Conservation (phyloP, 2,888 invertebrate species). For the Galeruca laticollis region DNA sequence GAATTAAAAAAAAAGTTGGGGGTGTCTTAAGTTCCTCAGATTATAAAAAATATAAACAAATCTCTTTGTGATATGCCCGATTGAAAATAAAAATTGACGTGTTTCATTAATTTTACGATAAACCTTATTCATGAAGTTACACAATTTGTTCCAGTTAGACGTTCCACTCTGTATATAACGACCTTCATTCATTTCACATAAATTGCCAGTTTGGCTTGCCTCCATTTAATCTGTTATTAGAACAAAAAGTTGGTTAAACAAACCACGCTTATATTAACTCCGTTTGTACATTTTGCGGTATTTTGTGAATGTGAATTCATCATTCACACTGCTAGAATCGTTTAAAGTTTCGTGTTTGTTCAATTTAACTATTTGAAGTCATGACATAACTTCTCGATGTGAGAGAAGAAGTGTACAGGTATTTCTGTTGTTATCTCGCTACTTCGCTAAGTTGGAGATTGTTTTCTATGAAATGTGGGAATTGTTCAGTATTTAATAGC, state of each 20-base stretch:
- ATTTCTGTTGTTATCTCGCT: conserved; percentile 14
- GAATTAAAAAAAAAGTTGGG: too few relatives aligned
- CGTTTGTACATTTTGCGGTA: not conserved
- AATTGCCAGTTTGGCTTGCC: too few relatives aligned
- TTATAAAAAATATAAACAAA: too few relatives aligned
- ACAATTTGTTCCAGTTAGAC: too few relatives aligned
- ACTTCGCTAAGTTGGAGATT: conserved; percentile 8
- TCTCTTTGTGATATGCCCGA: too few relatives aligned
- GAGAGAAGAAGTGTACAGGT: conserved; percentile 18
- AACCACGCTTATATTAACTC: not conserved
- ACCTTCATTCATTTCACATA: too few relatives aligned
- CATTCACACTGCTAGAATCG: not conserved
- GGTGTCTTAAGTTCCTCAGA: too few relatives aligned
- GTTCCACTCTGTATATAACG: too few relatives aligned
- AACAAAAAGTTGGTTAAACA: not conserved
- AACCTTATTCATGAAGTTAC: too few relatives aligned
- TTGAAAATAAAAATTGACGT: too few relatives aligned
- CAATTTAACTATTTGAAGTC: conserved; percentile 26
- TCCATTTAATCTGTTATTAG: not conserved
- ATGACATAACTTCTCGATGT: conserved; percentile 15
- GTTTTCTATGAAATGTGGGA: conserved; percentile 38
- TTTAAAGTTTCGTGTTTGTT: conserved; percentile 6
- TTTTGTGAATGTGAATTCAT: not conserved
- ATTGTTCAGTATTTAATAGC: conserved; percentile 42
- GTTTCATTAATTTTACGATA: too few relatives aligned